phyloP scores from a whole-genome alignment of 2,113 vertebrate genomes.

The Cepphus grylle region DNA sequence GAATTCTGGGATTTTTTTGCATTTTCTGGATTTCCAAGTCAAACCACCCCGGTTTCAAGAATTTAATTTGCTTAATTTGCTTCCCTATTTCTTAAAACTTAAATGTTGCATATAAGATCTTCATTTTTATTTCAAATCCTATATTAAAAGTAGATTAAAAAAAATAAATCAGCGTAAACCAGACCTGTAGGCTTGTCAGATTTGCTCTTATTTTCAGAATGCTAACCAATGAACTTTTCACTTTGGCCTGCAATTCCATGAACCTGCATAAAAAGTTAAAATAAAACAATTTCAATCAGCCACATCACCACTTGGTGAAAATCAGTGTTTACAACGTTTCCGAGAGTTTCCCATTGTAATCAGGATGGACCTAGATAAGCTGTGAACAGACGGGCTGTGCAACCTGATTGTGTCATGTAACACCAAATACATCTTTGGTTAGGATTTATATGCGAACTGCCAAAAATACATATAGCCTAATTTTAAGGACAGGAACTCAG shows the following conservation, averaged over 20 bases:
- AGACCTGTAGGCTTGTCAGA: constrained; percentile 76
- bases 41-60: not conserved
- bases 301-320: not conserved
- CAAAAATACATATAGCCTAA: not conserved
- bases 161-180: not conserved
- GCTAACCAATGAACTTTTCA: constrained; percentile 68
- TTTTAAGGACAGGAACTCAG: not conserved
- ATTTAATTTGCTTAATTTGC: not conserved
- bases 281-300: not conserved
- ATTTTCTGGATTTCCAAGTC: not conserved
- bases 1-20: not conserved
- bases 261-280: constrained; percentile 69
- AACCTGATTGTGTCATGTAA: not conserved
- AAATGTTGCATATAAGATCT: not conserved
- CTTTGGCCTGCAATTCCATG: constrained; percentile 66
- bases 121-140: not conserved
- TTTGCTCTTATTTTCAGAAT: constrained; percentile 74
- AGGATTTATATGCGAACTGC: not conserved
- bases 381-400: not conserved
- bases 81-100: not conserved
- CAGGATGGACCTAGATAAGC: not conserved
- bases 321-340: not conserved
- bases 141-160: not conserved
- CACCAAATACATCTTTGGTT: not conserved
- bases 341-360: not conserved